These are phyloP conservation scores for Popillia japonica DNA, from an alignment of 1,140 invertebrate genomes.

Conservation along the genomic window DNA sequence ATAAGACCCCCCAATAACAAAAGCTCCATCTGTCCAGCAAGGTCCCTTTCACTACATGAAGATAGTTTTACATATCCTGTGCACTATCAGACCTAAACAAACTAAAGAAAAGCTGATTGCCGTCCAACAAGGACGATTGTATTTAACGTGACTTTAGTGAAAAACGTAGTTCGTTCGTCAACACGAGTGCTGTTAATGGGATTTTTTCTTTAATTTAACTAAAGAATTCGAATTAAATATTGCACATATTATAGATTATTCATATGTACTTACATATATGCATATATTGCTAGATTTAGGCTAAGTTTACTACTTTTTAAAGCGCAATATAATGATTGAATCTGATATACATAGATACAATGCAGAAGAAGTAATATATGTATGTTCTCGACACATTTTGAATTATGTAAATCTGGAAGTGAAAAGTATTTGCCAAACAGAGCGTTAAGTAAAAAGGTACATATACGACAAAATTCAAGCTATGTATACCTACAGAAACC, in stretches of 20 bases:
- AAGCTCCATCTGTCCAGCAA: constrained; percentile 56
- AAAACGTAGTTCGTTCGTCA: not conserved
- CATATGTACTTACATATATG: not conserved
- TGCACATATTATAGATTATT: not conserved
- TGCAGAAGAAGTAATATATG: not conserved
- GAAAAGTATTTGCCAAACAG: constrained; percentile 4
- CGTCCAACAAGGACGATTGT: not conserved
- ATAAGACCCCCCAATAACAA: constrained; percentile 54
- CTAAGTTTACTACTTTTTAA: not conserved
- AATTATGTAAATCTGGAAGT: not conserved
- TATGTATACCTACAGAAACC: not conserved
- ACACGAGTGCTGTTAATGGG: not conserved
- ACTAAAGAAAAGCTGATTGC: constrained; percentile 2
- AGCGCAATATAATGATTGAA: not conserved
- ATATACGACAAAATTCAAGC: constrained; percentile 4
- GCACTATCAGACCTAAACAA: constrained; percentile 17
- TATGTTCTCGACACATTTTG: not conserved
- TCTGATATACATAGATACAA: not conserved
- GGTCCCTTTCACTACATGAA: constrained; percentile 57
- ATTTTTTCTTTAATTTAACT: not conserved
- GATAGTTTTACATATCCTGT: constrained; percentile 20
- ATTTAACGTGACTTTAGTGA: not conserved
- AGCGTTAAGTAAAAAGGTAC: constrained; percentile 10
- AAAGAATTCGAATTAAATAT: not conserved
- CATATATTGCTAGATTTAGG: not conserved